Conservation (phyloP, 1,140 invertebrate genomes). For the Apis laboriosa region DNA sequence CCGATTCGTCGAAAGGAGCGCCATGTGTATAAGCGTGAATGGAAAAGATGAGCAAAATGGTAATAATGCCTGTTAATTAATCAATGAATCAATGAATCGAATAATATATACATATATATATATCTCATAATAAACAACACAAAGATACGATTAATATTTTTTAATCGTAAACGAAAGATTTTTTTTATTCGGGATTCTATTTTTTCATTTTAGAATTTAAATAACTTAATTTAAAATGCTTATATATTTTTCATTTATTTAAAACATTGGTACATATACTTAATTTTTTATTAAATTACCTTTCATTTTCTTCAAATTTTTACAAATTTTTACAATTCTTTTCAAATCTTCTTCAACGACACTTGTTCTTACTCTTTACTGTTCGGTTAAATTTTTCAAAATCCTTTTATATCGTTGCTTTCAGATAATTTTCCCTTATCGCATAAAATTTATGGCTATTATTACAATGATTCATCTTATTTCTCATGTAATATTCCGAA, state of each 20-base stretch:
- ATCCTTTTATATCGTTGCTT: slow-evolving; percentile 39
- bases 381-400: not conserved
- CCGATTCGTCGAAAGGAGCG: not conserved
- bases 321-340: not conserved
- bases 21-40: not conserved
- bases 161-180: no score
- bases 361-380: not conserved
- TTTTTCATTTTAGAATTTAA: no score
- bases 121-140: no score
- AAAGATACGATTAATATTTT: no score
- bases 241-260: no score
- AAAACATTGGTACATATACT: not conserved
- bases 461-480: slow-evolving; percentile 50
- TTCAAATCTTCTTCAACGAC: not conserved
- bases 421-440: slow-evolving; percentile 33
- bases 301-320: slow-evolving; percentile 12
- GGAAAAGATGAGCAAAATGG: not conserved
- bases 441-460: slow-evolving; percentile 55
- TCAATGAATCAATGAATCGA: not conserved
- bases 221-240: no score
- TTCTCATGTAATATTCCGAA: not conserved
- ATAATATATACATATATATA: no score
- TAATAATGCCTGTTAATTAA: not conserved
- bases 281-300: slow-evolving; percentile 6
- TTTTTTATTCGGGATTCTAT: no score